Percentiles rank a stretch among this genome's conserved stretches.
phyloP scores from a whole-genome alignment of 2,113 vertebrate genomes.

The Pangasianodon gigas region DNA sequence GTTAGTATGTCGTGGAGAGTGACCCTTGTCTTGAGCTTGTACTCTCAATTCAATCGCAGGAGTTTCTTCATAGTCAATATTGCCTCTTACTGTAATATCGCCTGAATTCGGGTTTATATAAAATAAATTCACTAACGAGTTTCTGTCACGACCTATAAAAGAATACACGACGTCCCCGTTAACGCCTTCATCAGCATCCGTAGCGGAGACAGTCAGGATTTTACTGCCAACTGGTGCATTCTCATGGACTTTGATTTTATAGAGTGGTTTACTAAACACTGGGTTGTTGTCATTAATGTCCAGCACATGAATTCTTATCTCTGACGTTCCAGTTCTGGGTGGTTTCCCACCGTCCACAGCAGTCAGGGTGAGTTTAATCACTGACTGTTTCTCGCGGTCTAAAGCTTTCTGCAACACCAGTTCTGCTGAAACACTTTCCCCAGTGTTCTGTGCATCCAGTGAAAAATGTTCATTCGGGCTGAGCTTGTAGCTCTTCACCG shows the following conservation, averaged over 20 bases:
- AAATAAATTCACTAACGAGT: conserved; percentile 59
- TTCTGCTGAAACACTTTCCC: conserved; percentile 51
- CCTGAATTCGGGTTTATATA: conserved; percentile 66
- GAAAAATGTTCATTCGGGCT: conserved; percentile 71
- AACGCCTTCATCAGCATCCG: conserved; percentile 61
- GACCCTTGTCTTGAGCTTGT: conserved; percentile 54
- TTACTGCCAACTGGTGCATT: conserved; percentile 42
- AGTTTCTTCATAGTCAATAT: conserved; percentile 69
- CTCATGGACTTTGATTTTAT: conserved; percentile 55
- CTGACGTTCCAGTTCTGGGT: conserved; percentile 43
- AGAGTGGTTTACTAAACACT: conserved; percentile 52
- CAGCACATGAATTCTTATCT: conserved; percentile 50
- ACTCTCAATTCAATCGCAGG: conserved; percentile 54
- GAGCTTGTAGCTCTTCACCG: conserved; percentile 70
- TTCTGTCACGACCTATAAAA: conserved; percentile 67
- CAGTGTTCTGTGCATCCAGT: conserved; percentile 59
- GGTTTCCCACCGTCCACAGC: conserved; percentile 65
- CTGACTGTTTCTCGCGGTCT: conserved; percentile 59
- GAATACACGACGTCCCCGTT: conserved; percentile 43
- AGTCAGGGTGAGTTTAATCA: conserved; percentile 51
- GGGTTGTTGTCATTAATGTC: conserved; percentile 62
- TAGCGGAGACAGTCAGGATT: conserved; percentile 53
- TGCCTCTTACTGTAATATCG: conserved; percentile 67
- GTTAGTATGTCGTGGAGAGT: conserved; percentile 33
- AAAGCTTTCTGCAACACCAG: conserved; percentile 62